phyloP scores from a whole-genome alignment of 2,113 vertebrate species.

The Hirundichthys speculiger region DNA sequence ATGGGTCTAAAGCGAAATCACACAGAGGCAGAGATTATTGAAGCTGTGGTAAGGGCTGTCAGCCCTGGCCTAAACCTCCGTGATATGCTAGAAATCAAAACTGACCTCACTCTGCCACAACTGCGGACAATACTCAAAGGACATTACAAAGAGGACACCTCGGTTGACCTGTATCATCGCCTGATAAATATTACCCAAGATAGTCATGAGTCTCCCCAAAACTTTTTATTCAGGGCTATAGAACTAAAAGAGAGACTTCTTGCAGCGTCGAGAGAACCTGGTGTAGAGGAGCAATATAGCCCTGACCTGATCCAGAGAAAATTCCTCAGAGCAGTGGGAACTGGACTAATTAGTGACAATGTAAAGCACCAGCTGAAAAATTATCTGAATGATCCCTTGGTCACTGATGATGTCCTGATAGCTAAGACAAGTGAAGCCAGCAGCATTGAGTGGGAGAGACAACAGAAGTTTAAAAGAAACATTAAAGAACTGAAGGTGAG shows the following conservation, averaged over 20 bases:
- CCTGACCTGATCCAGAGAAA: slow-evolving; percentile 40
- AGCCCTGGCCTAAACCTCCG: no score
- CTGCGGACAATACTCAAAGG: not conserved
- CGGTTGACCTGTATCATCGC: slow-evolving; percentile 30
- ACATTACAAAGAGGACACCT: slow-evolving; percentile 38
- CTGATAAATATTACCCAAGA: slow-evolving; percentile 29
- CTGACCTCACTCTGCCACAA: slow-evolving; percentile 13
- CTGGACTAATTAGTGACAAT: slow-evolving; percentile 20
- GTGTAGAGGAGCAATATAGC: slow-evolving; percentile 33
- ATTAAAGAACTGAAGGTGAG: slow-evolving; percentile 16
- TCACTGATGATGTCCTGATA: slow-evolving; percentile 31
- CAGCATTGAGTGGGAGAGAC: slow-evolving; percentile 43
- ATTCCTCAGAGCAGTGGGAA: slow-evolving; percentile 18
- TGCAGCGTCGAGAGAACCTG: slow-evolving; percentile 10
- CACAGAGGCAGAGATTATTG: no score
- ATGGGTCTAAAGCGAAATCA: not conserved
- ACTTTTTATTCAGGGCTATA: slow-evolving; percentile 17
- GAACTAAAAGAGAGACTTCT: slow-evolving; percentile 37
- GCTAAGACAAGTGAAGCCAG: slow-evolving; percentile 39
- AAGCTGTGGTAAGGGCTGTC: no score
- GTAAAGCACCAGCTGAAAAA: slow-evolving; percentile 40
- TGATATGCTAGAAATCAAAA: no score
- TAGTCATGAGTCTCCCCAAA: slow-evolving; percentile 28
- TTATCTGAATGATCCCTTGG: slow-evolving; percentile 25
- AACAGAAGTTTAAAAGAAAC: slow-evolving; percentile 31